Conservation (phyloP, 1,140 invertebrate genomes). For the Anoplolepis gracilipes region DNA sequence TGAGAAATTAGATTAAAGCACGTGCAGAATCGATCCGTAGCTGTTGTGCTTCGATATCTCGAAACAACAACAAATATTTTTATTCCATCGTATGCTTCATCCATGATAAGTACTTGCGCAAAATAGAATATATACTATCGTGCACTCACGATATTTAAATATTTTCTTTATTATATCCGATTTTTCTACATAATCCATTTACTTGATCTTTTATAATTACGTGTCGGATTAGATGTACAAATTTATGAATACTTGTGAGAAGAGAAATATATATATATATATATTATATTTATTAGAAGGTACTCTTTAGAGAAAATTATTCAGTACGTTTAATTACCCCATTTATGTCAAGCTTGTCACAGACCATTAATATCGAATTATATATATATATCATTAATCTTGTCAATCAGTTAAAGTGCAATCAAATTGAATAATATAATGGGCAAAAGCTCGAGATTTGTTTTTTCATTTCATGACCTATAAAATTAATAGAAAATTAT, state of each 20-base stretch:
- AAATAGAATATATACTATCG: background rate
- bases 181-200: background rate
- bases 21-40: slow-evolving; percentile 62
- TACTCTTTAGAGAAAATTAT: slow-evolving; percentile 60
- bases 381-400: slow-evolving; percentile 39
- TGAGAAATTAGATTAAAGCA: slow-evolving; percentile 72
- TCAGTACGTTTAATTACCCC: slow-evolving; percentile 41
- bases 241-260: slow-evolving; percentile 33
- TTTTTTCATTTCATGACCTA: background rate
- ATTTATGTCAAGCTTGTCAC: slow-evolving; percentile 50
- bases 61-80: background rate
- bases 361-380: slow-evolving; percentile 48
- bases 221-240: slow-evolving; percentile 3
- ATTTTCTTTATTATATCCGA: background rate
- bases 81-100: background rate
- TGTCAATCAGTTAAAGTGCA: background rate
- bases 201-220: slow-evolving; percentile 7
- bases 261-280: slow-evolving; percentile 22
- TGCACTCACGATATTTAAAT: background rate
- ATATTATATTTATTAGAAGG: too few species aligned
- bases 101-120: background rate
- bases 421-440: background rate
- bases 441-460: background rate
- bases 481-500: background rate
- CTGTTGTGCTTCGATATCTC: slow-evolving; percentile 4